Evolutionary conservation across 1,140 invertebrate genomes (phyloP), one percentile per base, ranked within the genome.

Genomic region (Drosophila ananassae): DNA sequence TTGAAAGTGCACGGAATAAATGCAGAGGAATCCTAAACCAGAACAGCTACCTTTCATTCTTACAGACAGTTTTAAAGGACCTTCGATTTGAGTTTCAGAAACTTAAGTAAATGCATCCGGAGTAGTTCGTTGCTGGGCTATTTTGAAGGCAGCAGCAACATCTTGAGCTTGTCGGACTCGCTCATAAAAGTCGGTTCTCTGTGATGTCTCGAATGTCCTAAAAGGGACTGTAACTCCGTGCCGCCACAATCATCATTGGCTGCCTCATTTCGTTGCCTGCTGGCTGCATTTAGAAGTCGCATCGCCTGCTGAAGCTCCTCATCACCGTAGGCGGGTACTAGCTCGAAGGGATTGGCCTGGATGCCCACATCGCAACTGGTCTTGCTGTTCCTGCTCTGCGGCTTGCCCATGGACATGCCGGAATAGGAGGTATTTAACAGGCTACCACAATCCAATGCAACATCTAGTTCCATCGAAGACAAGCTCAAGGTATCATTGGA

Each of bases 291-390:
- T 9, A 90, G 60, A 32, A 91, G 71, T 8, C 85, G 76, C 79
- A 91, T 82, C 2, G 85, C 75, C 47, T 84, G 67, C 41, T 91
- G 76, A 12, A 91, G 47, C n/a, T 91, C 90, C n/a, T 87, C 90
- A 10, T 89, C 85, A 7, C 74, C 90, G 59, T 78, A 91, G 32
- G 75, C 67, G 25, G 64, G 59, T 5, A 93, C 93, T 32, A 95
- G 94, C 85, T 95, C 94, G 64, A 93, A 92, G 0, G 94, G 94
- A 83, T 93, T 94, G 0, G 93, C 93, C 72, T 95, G 94, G 12
- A 93, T 93, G 53, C 93, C 93, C 21, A 94, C 93, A 68, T 94
- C 93, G 52, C 92, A 91, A 58, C 92, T 92, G 25, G 82, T 92
- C 67, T 92, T 93, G 68, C 91, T 92, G 44, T 91, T 92, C 1